Percentiles rank a stretch among this genome's conserved stretches.
phyloP scores from a whole-genome alignment of 2,113 vertebrate genomes.

The Toxotes chatareus region DNA sequence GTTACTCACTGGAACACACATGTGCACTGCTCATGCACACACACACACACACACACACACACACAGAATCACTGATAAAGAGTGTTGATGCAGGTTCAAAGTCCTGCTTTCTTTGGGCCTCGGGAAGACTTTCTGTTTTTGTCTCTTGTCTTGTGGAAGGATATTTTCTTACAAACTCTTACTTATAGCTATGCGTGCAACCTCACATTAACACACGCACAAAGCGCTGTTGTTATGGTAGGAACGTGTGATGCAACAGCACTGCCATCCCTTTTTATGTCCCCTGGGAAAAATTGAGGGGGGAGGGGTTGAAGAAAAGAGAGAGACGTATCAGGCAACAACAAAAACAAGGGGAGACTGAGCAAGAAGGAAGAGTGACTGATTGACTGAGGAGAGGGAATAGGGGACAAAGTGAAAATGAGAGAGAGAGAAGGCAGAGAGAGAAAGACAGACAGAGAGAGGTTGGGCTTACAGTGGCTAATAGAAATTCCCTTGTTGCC shows the following conservation, averaged over 20 bases:
- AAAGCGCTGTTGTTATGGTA: constrained; percentile 17
- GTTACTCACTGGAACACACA: constrained; percentile 48
- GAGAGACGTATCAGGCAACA: constrained; percentile 23
- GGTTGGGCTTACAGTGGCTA: constrained; percentile 44
- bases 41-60: constrained; percentile 11
- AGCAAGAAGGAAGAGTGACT: constrained; percentile 31
- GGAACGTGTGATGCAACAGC: constrained; percentile 65
- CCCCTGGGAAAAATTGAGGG: constrained; percentile 35
- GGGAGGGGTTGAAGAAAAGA: constrained; percentile 2
- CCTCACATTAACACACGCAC: background rate
- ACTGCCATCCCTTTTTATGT: constrained; percentile 48
- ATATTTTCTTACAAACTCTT: constrained; percentile 36
- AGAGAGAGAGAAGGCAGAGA: background rate
- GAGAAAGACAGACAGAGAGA: constrained; percentile 8
- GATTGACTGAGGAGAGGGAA: constrained; percentile 38
- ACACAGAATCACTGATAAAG: constrained; percentile 17
- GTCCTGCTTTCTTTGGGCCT: constrained; percentile 20
- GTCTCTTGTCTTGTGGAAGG: constrained; percentile 15
- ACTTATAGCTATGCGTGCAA: background rate
- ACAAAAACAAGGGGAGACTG: constrained; percentile 36
- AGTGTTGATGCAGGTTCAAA: constrained; percentile 7
- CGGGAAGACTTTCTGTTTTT: constrained; percentile 15
- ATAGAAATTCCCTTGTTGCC: constrained; percentile 70
- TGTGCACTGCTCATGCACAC: constrained; percentile 1
- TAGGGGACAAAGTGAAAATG: constrained; percentile 40